Percentiles rank a stretch among this genome's conserved stretches.
Evolutionary conservation across 2,797 vertebrate species (phyloP).

Genomic region (Vultur gryphus): DNA sequence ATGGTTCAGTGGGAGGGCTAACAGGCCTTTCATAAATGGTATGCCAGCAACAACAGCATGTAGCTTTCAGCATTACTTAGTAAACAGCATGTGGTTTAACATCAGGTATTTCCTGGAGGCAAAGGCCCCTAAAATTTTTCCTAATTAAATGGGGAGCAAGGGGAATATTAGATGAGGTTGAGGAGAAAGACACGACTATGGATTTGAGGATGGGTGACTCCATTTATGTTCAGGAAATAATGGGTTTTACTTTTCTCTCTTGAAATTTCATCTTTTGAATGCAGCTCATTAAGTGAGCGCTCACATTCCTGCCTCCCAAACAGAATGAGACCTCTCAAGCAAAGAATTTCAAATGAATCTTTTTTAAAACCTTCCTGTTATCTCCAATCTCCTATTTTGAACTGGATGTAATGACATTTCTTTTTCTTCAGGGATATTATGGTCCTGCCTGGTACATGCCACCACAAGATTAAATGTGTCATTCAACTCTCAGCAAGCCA

Average conservation of each 20-base stretch:
- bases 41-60: not conserved
- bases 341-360: constrained; percentile 30
- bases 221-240: not conserved
- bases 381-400: not conserved
- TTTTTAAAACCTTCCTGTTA: not conserved
- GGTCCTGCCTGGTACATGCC: not conserved
- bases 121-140: not conserved
- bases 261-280: constrained; percentile 34
- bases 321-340: constrained; percentile 37
- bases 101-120: not conserved
- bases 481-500: not conserved
- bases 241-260: not conserved
- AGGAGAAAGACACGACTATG: not conserved
- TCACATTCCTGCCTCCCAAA: constrained; percentile 25
- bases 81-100: not conserved
- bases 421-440: constrained; percentile 13
- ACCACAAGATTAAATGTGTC: not conserved
- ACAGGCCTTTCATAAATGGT: not conserved
- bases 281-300: not conserved
- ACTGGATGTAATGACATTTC: not conserved
- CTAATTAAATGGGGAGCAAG: not conserved
- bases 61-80: not conserved
- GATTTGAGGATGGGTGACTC: not conserved
- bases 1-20: constrained; percentile 20
- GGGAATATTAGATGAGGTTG: not conserved